Evolutionary conservation across 2,113 vertebrate species (phyloP).

Genomic region (Sclerurus mexicanus): DNA sequence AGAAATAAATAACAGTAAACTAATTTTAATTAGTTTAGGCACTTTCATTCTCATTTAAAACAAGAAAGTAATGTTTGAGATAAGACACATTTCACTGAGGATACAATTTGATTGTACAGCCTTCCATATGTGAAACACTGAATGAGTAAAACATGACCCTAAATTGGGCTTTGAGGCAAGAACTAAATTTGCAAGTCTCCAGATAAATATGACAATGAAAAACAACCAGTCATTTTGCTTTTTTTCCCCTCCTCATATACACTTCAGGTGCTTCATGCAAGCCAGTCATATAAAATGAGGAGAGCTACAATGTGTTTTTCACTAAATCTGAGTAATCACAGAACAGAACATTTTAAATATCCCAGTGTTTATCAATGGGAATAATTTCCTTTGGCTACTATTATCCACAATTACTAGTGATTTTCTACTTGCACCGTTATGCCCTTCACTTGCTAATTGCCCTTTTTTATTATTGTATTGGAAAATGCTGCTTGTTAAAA

Average conservation of each 20-base stretch:
- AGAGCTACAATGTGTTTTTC: neutral
- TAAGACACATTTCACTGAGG: neutral
- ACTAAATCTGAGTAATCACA: neutral
- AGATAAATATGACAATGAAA: neutral
- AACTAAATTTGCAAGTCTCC: neutral
- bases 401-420: conserved; percentile 33
- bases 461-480: neutral
- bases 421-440: conserved; percentile 38
- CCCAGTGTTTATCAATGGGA: neutral
- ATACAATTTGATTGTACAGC: neutral
- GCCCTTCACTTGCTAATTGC: conserved; percentile 4
- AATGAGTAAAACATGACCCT: neutral
- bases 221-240: neutral
- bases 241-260: too few relatives aligned
- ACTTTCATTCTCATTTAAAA: neutral
- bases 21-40: neutral
- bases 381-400: conserved; percentile 8
- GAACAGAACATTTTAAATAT: conserved; percentile 27
- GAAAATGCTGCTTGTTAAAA: conserved; percentile 11
- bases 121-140: neutral
- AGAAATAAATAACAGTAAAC: neutral
- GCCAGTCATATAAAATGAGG: neutral
- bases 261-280: neutral
- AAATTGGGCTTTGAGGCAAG: neutral
- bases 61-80: neutral